Percentiles rank a stretch among this genome's conserved stretches.
These are phyloP conservation scores for Coelopa frigida DNA, from an alignment of 1,140 invertebrate genomes.

Conservation along the genomic window DNA sequence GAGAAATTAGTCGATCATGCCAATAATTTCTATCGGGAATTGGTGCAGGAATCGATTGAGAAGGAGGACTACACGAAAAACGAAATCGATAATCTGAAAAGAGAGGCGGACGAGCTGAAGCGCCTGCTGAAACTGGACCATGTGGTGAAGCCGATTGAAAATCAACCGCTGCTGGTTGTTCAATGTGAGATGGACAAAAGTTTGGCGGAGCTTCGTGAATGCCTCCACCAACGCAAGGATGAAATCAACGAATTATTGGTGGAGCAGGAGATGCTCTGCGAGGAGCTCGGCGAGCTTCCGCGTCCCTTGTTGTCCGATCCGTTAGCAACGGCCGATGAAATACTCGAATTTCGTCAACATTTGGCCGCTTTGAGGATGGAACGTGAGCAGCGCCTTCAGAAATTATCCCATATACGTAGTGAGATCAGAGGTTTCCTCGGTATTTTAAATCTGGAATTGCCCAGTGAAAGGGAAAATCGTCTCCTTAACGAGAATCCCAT, in stretches of 20 bases:
- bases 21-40: conserved; percentile 22
- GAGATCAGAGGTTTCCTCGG: conserved; percentile 25
- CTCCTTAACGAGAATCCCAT: conserved; percentile 24
- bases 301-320: conserved; percentile 23
- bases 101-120: conserved; percentile 16
- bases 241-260: conserved; percentile 26
- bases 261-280: conserved; percentile 29
- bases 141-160: conserved; percentile 13
- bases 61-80: conserved; percentile 17
- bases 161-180: conserved; percentile 20
- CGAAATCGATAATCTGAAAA: conserved; percentile 17
- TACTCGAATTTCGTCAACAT: conserved; percentile 20
- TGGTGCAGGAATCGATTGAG: conserved; percentile 24
- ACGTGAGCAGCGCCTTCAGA: conserved; percentile 15
- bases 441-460: conserved; percentile 16
- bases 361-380: conserved; percentile 16
- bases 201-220: conserved; percentile 20
- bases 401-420: conserved; percentile 19
- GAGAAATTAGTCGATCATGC: conserved; percentile 22
- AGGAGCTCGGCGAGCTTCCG: conserved; percentile 25
- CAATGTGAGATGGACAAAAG: conserved; percentile 23
- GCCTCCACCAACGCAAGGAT: conserved; percentile 17
- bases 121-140: conserved; percentile 19
- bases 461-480: conserved; percentile 18
- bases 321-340: conserved; percentile 23